phyloP scores from a whole-genome alignment of 2,797 vertebrate genomes.

The Hybognathus amarus region DNA sequence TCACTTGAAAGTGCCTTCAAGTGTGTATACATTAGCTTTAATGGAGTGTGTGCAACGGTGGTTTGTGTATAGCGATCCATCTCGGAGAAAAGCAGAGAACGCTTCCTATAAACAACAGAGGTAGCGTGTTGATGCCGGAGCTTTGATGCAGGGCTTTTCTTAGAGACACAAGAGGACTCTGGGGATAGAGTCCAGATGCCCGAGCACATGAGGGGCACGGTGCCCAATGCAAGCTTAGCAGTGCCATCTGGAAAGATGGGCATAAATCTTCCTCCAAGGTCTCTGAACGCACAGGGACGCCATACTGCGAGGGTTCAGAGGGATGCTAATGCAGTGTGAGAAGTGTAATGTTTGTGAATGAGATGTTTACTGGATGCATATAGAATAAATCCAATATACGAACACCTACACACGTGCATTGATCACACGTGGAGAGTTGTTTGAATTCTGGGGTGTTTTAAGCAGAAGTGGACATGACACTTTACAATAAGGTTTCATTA shows the following conservation, averaged over 20 bases:
- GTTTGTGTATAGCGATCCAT: conserved; percentile 29
- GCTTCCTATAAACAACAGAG: conserved; percentile 50
- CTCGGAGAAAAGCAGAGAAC: conserved; percentile 6
- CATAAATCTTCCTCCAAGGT: conserved; percentile 40
- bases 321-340: conserved; percentile 13
- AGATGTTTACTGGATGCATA: conserved; percentile 7
- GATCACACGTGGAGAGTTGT: not conserved
- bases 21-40: conserved; percentile 30
- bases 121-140: conserved; percentile 13
- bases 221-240: conserved; percentile 50
- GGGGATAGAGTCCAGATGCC: conserved; percentile 50
- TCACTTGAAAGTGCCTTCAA: conserved; percentile 24
- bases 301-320: not conserved
- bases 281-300: conserved; percentile 10
- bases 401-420: not conserved
- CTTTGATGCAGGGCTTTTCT: conserved; percentile 43
- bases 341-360: conserved; percentile 16
- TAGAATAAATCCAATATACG: not conserved
- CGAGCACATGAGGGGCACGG: conserved; percentile 28
- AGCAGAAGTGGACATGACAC: not conserved
- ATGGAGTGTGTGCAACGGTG: conserved; percentile 35
- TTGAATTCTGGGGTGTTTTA: not conserved
- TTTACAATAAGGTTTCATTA: too few relatives aligned
- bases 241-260: conserved; percentile 52
- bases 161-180: conserved; percentile 9